Base-by-base conservation (phyloP, 2,113 vertebrate species). In the Antidorcas marsupialis region DNA sequence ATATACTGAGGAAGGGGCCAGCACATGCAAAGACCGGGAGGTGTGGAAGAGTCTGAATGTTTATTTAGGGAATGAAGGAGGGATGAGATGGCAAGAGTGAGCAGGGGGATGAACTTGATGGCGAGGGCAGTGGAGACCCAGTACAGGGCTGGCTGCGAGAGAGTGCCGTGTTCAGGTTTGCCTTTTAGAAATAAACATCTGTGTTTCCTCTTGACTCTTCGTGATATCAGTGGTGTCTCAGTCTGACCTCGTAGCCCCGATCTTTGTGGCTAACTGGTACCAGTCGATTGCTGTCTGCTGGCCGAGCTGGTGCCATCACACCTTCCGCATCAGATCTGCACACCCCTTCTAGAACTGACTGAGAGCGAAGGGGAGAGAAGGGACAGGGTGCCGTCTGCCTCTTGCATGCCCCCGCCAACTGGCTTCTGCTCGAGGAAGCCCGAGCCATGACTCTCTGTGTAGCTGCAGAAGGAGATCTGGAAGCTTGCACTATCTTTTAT, bases 241-340 rank as follows among this genome's bases (percentile, higher is more conserved):
- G 33, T 30, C 53, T 0, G 21, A n/a, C 30, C 14, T 23, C 12
- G 10, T 39, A 23, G 53, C 50, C 33, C 74, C 7, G 2, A 52
- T 89, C 71, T 87, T 87, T 92, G 8, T 76, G 59, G 59, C 91
- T 47, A 4, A 14, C 79, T 74, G 33, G 45, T 30, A 10, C 11
- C 28, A 36, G 81, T 15, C 1, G 1, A 10, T 57, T 27, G 53
- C 36, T 52, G 1, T 52, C 62, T 45, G 39, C 89, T 43, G 79
- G 47, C 28, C 0, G 4, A 53, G 59, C 7, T 14, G 74, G 50
- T 2, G 2, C 21, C 0, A 0, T 59, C 50, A 19, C 28, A 15
- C 36, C 53, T 19, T 47, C 19, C 14, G 43, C 47, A 0, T n/a
- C 39, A 45, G 78, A 50, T 27, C 33, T 21, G 25, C 50, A 14